Conservation (phyloP, 2,113 vertebrate genomes). For the Sakesphorus luctuosus region DNA sequence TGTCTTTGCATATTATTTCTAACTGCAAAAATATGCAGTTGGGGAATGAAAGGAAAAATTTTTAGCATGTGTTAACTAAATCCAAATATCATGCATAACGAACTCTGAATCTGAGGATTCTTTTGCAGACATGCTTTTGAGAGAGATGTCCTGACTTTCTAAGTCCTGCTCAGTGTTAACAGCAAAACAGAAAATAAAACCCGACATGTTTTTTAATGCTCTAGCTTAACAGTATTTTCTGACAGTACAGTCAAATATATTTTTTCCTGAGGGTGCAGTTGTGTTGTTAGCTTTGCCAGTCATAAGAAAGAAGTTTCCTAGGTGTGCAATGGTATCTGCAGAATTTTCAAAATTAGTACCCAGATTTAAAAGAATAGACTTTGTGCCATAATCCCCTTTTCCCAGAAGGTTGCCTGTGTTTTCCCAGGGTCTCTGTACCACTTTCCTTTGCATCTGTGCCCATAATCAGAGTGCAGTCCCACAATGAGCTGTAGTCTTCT, state of each 20-base stretch:
- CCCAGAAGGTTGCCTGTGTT: neutral
- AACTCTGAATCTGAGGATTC: neutral
- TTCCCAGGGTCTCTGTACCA: neutral
- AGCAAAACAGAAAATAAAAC: neutral
- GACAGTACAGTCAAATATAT: neutral
- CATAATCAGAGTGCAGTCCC: neutral
- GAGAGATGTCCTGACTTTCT: neutral
- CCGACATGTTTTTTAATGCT: neutral
- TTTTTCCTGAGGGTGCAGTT: neutral
- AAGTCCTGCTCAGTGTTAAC: neutral
- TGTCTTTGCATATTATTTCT: neutral
- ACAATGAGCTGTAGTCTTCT: accelerated
- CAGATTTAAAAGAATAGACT: neutral
- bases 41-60: neutral
- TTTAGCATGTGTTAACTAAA: neutral
- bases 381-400: neutral
- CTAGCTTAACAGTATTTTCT: neutral
- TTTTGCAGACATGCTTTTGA: neutral
- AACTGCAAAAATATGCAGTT: neutral
- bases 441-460: neutral
- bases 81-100: neutral
- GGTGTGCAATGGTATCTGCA: neutral
- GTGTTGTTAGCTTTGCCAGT: neutral
- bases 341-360: accelerated
- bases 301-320: neutral